Conservation (phyloP, 2,888 invertebrate genomes). For the Brachynemurus nebulosus region DNA sequence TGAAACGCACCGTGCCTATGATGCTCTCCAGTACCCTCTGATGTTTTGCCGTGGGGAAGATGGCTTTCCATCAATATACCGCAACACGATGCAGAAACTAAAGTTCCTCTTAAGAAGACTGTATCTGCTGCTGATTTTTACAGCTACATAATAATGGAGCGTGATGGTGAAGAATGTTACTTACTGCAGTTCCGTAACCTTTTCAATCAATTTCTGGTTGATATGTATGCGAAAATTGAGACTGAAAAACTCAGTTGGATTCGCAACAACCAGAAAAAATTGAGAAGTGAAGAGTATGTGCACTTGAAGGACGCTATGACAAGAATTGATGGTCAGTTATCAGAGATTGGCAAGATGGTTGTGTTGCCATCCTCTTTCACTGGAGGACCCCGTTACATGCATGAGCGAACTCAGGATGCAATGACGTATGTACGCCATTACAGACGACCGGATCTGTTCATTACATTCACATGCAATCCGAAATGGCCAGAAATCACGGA, state of each 20-base stretch:
- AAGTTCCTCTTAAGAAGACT: constrained; percentile 9
- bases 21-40: constrained; percentile 23
- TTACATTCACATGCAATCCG: constrained; percentile 11
- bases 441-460: constrained; percentile 22
- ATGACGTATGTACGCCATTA: constrained; percentile 15
- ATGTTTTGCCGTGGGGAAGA: constrained; percentile 20
- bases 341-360: constrained; percentile 13
- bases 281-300: constrained; percentile 19
- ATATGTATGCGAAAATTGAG: constrained; percentile 16
- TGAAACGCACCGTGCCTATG: constrained; percentile 19
- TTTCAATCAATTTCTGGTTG: constrained; percentile 22
- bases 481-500: background rate
- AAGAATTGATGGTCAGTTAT: constrained; percentile 6
- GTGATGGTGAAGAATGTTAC: background rate
- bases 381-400: constrained; percentile 21
- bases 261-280: constrained; percentile 18
- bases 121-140: constrained; percentile 18
- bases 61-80: constrained; percentile 15
- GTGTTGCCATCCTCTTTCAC: constrained; percentile 14
- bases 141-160: constrained; percentile 16
- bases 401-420: constrained; percentile 18
- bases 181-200: constrained; percentile 13
- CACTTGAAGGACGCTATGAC: constrained; percentile 17
- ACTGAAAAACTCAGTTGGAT: constrained; percentile 17
- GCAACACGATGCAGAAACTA: constrained; percentile 10